Base-by-base conservation (phyloP, 2,888 invertebrate species). In the Drosophila mayaguana region DNA sequence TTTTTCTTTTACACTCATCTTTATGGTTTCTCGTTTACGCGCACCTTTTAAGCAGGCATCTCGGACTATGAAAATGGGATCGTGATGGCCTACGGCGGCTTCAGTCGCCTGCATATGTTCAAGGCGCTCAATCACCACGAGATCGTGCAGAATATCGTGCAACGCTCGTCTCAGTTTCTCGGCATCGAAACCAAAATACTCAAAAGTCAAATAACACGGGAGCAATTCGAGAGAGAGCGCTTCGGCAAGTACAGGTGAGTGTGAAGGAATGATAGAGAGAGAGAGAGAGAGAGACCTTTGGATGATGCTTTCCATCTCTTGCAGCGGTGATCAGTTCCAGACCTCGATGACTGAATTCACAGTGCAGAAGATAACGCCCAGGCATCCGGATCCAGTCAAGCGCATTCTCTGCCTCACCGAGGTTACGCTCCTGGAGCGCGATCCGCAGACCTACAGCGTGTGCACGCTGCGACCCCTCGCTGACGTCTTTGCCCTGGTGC, bases 271-370 rank as follows among this genome's bases (percentile, higher is more conserved):
- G 14, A 8, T 14, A 51, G 20, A 22, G 4, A 2, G 11, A 43
- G 18, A 20, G 5, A 36, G 36, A 36, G 36, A 38, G 36, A 6
- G 8, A 48, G 32, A 48, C 32, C 32, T 14, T 3, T 34, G 8
- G 4, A 18, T 34, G 20, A 18, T 18, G 14, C 14, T 32, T 22
- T 36, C 8, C 9, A 20, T 72, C 25, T n/a, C n/a, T 50, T 56
- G 74, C 92, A 98, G 98, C 90, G 96, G 96, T 14, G 99, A 99
- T 93, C 97, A 98, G 92, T 97, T 97, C 91, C 95, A 99, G 91
- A 99, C 99, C 4, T 99, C 99, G 1, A 95, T 99, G 72, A 97
- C 97, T 18, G 99, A 99, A 94, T 99, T 99, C 93, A 95, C 95
- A 72, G 98, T 99, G 5, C 97, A 99, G 92, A 99, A 99, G 94